A percentile compares a stretch with the other conserved stretches of the same genome.
Evolutionary conservation across 2,113 vertebrate genomes (phyloP).

Genomic region (Lethenteron reissneri): DNA sequence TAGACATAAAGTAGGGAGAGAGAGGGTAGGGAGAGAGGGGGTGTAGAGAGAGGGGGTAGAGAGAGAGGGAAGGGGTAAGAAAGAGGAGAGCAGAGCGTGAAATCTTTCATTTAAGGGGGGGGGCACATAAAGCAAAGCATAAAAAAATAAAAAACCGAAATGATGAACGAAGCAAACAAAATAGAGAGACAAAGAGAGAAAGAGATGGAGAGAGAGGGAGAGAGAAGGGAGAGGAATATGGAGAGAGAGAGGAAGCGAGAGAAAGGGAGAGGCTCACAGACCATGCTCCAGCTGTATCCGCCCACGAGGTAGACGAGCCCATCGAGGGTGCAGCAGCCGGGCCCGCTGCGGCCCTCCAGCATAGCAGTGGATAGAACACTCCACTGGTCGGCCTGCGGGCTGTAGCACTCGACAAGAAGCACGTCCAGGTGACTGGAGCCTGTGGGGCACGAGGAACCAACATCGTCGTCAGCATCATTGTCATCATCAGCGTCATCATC

Average conservation of each 20-base stretch:
- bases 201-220: background rate
- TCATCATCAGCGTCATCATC: no score
- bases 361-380: constrained; percentile 94
- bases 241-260: background rate
- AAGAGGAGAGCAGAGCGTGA: no score
- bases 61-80: no score
- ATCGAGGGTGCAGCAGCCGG: constrained; percentile 69
- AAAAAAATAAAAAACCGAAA: no score
- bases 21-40: no score
- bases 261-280: constrained; percentile 15
- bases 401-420: constrained; percentile 93
- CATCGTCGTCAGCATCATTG: no score
- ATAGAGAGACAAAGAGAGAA: no score
- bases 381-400: constrained; percentile 94
- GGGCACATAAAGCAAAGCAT: no score
- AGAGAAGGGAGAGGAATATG: background rate
- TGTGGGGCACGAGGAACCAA: constrained; percentile 15
- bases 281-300: constrained; percentile 99
- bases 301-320: constrained; percentile 90
- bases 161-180: no score
- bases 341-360: constrained; percentile 83
- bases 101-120: no score
- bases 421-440: constrained; percentile 94
- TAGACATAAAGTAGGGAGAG: no score
- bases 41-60: no score